phyloP scores from a whole-genome alignment of 1,140 invertebrate genomes.

The Halyomorpha halys region DNA sequence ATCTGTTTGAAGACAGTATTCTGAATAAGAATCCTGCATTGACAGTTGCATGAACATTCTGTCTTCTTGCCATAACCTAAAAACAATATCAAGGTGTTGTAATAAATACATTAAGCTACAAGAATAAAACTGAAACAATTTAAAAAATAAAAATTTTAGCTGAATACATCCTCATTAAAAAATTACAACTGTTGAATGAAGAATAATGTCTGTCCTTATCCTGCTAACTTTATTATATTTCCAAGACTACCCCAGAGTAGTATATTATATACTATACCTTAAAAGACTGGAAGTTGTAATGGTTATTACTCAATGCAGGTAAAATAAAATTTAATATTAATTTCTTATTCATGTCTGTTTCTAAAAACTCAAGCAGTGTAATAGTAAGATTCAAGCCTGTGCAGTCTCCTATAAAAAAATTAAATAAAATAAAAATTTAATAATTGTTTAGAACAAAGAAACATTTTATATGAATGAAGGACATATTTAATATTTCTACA shows the following conservation, averaged over 20 bases:
- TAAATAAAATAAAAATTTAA: too few relatives aligned
- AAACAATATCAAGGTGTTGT: neutral
- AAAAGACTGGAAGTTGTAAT: slow-evolving; percentile 43
- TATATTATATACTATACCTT: slow-evolving; percentile 39
- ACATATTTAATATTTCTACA: too few relatives aligned
- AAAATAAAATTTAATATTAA: slow-evolving; percentile 50
- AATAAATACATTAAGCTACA: too few relatives aligned
- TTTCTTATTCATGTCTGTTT: slow-evolving; percentile 49
- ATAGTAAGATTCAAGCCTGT: slow-evolving; percentile 29
- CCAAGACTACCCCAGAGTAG: too few relatives aligned
- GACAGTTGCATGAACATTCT: slow-evolving; percentile 72
- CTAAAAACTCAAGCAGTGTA: slow-evolving; percentile 45
- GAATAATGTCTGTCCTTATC: too few relatives aligned
- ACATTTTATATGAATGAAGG: too few relatives aligned
- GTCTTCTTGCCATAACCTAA: slow-evolving; percentile 40
- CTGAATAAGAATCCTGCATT: slow-evolving; percentile 54
- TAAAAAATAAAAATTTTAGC: too few relatives aligned
- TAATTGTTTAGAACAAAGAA: too few relatives aligned
- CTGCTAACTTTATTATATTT: too few relatives aligned
- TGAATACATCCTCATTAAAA: too few relatives aligned
- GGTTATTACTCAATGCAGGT: slow-evolving; percentile 38
- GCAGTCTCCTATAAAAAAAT: slow-evolving; percentile 23
- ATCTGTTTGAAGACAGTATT: slow-evolving; percentile 37
- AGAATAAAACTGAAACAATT: too few relatives aligned
- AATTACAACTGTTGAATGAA: too few relatives aligned